Evolutionary conservation across 2,797 vertebrate species (phyloP).

Genomic region (Dicrostonyx torquatus): DNA sequence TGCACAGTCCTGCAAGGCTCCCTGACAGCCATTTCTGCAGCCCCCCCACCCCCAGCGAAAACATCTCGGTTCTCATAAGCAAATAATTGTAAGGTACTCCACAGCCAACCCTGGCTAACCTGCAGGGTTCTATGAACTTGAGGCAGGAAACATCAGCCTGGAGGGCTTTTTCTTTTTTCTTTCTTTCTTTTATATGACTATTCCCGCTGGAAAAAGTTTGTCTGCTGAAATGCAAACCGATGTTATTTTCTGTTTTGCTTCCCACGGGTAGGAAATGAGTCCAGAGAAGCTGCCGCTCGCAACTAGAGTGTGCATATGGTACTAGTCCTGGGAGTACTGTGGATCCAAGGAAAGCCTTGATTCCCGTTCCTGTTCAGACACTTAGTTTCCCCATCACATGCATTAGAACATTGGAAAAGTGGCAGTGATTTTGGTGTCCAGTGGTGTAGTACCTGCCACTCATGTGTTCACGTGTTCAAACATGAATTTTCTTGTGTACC

Average conservation of each 20-base stretch:
- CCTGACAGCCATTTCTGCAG: background rate
- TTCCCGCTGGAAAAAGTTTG: constrained; percentile 45
- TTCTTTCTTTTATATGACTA: constrained; percentile 4
- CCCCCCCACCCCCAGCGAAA: background rate
- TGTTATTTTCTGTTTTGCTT: constrained; percentile 77
- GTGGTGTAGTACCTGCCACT: background rate
- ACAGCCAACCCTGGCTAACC: background rate
- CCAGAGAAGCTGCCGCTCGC: constrained; percentile 68
- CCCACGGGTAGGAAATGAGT: constrained; percentile 70
- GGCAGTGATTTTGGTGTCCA: constrained; percentile 9
- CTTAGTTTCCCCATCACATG: constrained; percentile 35
- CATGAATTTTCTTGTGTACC: background rate
- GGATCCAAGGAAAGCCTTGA: constrained; percentile 55
- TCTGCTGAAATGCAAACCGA: constrained; percentile 59
- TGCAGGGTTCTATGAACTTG: background rate
- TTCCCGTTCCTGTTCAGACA: constrained; percentile 28
- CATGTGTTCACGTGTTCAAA: background rate
- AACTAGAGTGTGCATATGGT: constrained; percentile 69
- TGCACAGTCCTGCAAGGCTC: background rate
- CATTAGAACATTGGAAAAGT: constrained; percentile 36
- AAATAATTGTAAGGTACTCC: background rate
- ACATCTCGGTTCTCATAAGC: background rate
- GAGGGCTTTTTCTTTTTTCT: background rate
- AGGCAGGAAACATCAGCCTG: constrained; percentile 19
- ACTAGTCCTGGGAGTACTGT: constrained; percentile 30